Evolutionary conservation across 2,797 vertebrate genomes (phyloP).

Genomic region (Peromyscus attwateri): DNA sequence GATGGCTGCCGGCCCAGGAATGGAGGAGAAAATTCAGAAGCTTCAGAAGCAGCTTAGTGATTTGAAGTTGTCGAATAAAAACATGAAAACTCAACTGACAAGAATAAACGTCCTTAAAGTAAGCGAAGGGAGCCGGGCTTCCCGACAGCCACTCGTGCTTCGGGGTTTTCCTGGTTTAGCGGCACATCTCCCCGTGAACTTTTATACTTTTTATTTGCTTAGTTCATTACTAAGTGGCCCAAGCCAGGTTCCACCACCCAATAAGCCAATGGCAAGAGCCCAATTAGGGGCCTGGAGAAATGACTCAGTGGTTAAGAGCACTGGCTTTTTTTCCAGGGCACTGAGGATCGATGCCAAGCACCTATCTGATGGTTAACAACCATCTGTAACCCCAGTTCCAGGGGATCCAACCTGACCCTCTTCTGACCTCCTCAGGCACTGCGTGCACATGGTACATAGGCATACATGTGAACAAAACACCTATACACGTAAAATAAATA

Average conservation of each 20-base stretch:
- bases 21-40: conserved; percentile 80
- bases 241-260: background rate
- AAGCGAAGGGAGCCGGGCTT: conserved; percentile 75
- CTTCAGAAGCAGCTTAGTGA: conserved; percentile 84
- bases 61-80: conserved; percentile 83
- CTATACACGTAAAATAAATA: background rate
- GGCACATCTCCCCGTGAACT: background rate
- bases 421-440: background rate
- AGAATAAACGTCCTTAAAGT: conserved; percentile 83
- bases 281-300: background rate
- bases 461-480: background rate
- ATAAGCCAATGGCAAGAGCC: background rate
- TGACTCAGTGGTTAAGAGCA: background rate
- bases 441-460: too few relatives aligned
- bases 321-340: background rate
- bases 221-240: background rate
- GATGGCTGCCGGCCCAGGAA: conserved; percentile 69
- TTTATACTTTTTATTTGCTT: background rate
- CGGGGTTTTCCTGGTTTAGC: background rate
- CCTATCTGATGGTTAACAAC: background rate
- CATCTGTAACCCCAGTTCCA: background rate
- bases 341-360: background rate
- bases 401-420: background rate
- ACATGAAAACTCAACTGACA: conserved; percentile 82
- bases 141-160: conserved; percentile 11